A percentile compares a stretch with the other conserved stretches of the same genome.
Evolutionary conservation across 2,888 invertebrate species (phyloP).

Genomic region (Eristalis pertinax): DNA sequence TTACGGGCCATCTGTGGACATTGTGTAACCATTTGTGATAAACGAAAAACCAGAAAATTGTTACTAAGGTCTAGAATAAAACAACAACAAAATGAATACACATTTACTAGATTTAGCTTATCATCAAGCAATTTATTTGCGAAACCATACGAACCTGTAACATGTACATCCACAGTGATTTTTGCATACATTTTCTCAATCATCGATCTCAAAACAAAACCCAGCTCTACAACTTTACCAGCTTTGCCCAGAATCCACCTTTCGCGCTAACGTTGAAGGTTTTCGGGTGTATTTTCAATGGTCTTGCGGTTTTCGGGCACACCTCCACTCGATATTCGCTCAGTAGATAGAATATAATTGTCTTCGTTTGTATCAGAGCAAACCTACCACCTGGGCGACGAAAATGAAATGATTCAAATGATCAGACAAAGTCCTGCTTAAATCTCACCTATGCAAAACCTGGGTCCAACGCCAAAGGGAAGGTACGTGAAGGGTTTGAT

Average conservation of each 20-base stretch:
- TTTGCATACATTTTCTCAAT: too few relatives aligned
- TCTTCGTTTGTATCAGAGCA: constrained; percentile 67
- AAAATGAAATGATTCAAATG: not conserved
- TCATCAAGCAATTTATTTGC: too few relatives aligned
- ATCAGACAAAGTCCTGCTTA: not conserved
- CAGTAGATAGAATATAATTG: constrained; percentile 60
- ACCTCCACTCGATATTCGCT: constrained; percentile 56
- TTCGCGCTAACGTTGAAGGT: constrained; percentile 26
- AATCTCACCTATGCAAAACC: constrained; percentile 84
- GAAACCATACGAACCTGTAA: too few relatives aligned
- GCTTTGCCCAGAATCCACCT: constrained; percentile 55
- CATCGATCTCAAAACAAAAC: not conserved
- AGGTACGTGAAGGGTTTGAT: constrained; percentile 82
- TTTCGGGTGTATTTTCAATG: constrained; percentile 22
- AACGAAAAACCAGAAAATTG: too few relatives aligned
- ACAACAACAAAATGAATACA: too few relatives aligned
- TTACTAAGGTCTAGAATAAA: too few relatives aligned
- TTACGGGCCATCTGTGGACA: too few relatives aligned
- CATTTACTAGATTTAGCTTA: too few relatives aligned
- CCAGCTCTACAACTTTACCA: not conserved
- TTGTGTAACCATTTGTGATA: too few relatives aligned
- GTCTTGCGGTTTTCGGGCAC: constrained; percentile 50
- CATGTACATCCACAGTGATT: too few relatives aligned
- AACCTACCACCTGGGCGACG: constrained; percentile 56
- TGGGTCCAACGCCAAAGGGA: constrained; percentile 84